Base-by-base conservation (phyloP, 2,888 invertebrate genomes). In the Eupithecia tripunctaria region DNA sequence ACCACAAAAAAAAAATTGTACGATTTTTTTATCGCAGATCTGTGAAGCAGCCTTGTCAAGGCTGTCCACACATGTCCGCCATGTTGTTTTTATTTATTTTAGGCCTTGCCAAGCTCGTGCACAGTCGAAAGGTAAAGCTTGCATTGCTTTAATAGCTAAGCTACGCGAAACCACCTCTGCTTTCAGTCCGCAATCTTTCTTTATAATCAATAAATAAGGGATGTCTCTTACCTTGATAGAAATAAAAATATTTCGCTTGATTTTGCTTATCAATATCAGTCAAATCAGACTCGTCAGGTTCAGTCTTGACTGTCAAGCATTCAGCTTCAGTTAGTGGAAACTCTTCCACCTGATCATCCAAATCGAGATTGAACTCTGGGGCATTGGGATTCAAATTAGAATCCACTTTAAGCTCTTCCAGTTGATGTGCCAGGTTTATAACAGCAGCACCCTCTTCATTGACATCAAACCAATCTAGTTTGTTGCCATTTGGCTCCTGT, bases 141-240 rank as follows among this genome's bases (percentile, higher is more conserved):
- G 47, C 15, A 41, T 15, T 4, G 43, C 41, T 43, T n/a, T 36
- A 36, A 8, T 15, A 12, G 41, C 41, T 41, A 41, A 1, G 41
- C 10, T 36, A 36, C 8, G 36, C 36, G 8, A 36, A 0, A 2
- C 2, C 36, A 36, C 10, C 36, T 36, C 10, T 10, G 36, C 5
- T 36, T 36, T 36, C 10, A 10, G 36, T 36, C 10, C 10, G 36
- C 10, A 36, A 10, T 2, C 38, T 38, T n/a, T 1, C 2, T 12
- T 38, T 38, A 38, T 38, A 41, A 18, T n/a, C n/a, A n/a, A n/a
- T n/a, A n/a, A n/a, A n/a, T n/a, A n/a, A n/a, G n/a, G n/a, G n/a
- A n/a, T n/a, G 67, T 43, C 15, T 38, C 62, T 84, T 91, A 97
- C 97, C 97, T 96, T 98, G 97, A 90, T 97, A 98, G 87, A 97